Percentiles rank a stretch among this genome's conserved stretches.
These are phyloP conservation scores for Amblyopsis rosae DNA, from an alignment of 2,113 vertebrate genomes.

Conservation along the genomic window DNA sequence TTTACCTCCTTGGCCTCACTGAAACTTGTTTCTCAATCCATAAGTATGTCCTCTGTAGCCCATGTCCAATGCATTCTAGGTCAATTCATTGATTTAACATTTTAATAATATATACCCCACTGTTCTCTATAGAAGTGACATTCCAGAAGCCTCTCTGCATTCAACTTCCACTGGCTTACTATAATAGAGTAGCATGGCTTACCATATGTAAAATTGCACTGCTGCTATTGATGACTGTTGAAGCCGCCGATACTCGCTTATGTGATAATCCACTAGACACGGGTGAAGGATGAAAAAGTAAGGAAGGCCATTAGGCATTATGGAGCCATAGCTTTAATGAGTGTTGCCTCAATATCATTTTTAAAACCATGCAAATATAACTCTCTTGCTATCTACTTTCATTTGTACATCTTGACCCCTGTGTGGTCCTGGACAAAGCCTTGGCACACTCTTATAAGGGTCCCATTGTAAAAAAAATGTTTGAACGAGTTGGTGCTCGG, in stretches of 20 bases:
- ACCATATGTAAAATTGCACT: slow-evolving; percentile 61
- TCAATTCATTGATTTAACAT: slow-evolving; percentile 30
- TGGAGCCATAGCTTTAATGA: slow-evolving; percentile 47
- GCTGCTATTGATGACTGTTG: slow-evolving; percentile 58
- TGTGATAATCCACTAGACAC: slow-evolving; percentile 63
- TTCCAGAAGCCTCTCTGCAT: slow-evolving; percentile 17
- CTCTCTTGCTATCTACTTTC: too few relatives aligned
- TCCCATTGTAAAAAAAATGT: slow-evolving; percentile 41
- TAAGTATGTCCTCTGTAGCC: slow-evolving; percentile 2
- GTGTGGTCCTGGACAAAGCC: too few relatives aligned
- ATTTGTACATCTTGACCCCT: too few relatives aligned
- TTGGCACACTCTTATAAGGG: slow-evolving; percentile 11
- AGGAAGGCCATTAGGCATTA: slow-evolving; percentile 48
- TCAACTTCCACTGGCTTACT: slow-evolving; percentile 48
- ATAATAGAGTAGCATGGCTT: slow-evolving; percentile 57
- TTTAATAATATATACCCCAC: slow-evolving; percentile 6
- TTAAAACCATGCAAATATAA: too few relatives aligned
- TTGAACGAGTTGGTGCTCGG: background rate
- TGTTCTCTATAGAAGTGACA: slow-evolving; percentile 12
- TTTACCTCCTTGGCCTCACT: slow-evolving; percentile 35
- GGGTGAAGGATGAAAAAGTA: slow-evolving; percentile 42
- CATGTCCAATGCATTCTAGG: slow-evolving; percentile 14
- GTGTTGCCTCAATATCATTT: slow-evolving; percentile 1
- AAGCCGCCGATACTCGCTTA: slow-evolving; percentile 67
- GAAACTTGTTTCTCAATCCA: slow-evolving; percentile 5